Base-by-base conservation (phyloP, 2,797 vertebrate genomes). In the Enteromius fasciolatus region DNA sequence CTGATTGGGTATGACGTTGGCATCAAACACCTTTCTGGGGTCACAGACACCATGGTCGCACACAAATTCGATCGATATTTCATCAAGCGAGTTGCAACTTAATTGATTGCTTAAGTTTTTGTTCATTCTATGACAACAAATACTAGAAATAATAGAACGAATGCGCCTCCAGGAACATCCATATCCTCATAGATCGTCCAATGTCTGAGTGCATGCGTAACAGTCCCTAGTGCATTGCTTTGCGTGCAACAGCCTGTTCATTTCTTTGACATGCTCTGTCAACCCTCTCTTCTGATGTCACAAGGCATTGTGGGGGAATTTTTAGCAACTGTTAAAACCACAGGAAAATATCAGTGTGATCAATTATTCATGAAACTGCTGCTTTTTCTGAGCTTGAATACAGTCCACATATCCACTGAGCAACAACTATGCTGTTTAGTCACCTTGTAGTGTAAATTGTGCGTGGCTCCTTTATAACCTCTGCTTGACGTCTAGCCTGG, bases 281-380 rank as follows among this genome's bases (percentile, higher is more conserved):
- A 72, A 46, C 61, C 68, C 31, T 77, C 69, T 33, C 14, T 61
- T 66, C 63, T 68, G 61, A 85, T 33, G 46, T 72, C 69, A 44
- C 63, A n/a, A 7, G 5, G 63, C 44, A 73, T 33, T 10, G 39
- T 61, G 67, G 18, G 31, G 44, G 28, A 64, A 86, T 78, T 78
- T 83, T 81, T 59, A 54, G 70, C 76, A 86, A 61, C 63, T 75
- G 81, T 86, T 81, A 81, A 68, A 46, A 78, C 50, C 64, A 36
- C 31, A 67, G 66, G 52, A 54, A 68, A 54, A 36, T 18, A 28
- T 8, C 59, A 59, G 44, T 17, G 52, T 50, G 57, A 72, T 89
- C 63, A 82, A 84, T 86, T 85, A 87, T 89, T 85, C 67, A 87
- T 76, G 73, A 39, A 17, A 48, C 31, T 20, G 57, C 82, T 76